Evolutionary conservation across 2,797 vertebrate genomes (phyloP).

Genomic region (Labeo calbasu): DNA sequence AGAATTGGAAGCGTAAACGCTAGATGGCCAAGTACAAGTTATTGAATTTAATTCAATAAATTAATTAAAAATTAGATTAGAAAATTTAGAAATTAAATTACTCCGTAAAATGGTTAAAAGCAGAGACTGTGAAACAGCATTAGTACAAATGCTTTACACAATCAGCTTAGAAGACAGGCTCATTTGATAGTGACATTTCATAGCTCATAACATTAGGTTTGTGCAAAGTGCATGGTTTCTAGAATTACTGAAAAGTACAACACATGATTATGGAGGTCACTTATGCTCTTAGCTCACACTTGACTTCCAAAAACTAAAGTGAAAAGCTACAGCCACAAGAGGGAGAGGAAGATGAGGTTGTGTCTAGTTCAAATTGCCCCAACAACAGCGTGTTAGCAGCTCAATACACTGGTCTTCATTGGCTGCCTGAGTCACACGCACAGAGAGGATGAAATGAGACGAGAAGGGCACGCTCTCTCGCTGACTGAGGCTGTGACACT

Average conservation of each 20-base stretch:
- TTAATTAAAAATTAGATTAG: no score
- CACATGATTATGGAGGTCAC: background rate
- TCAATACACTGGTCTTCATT: slow-evolving; percentile 70
- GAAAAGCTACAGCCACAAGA: background rate
- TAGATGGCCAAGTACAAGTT: background rate
- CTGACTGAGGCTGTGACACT: slow-evolving; percentile 74
- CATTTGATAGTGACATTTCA: background rate
- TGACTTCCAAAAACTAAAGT: background rate
- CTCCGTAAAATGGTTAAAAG: background rate
- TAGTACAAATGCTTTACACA: background rate
- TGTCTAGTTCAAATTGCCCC: slow-evolving; percentile 72
- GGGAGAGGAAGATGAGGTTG: slow-evolving; percentile 39
- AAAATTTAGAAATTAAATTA: background rate
- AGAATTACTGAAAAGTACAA: background rate
- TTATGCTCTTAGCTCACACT: background rate
- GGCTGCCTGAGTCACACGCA: slow-evolving; percentile 73
- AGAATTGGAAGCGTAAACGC: background rate
- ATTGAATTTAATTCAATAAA: background rate
- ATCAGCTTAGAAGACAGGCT: background rate
- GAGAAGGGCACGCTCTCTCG: slow-evolving; percentile 65
- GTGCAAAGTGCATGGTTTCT: background rate
- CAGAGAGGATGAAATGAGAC: slow-evolving; percentile 49
- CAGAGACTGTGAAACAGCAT: background rate
- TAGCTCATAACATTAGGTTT: background rate
- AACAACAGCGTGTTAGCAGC: slow-evolving; percentile 78